Percentiles rank a stretch among this genome's conserved stretches.
Evolutionary conservation across 37 sponge, comb jelly and placozoan species (phyloP).

Genomic region (Crambe crambe): DNA sequence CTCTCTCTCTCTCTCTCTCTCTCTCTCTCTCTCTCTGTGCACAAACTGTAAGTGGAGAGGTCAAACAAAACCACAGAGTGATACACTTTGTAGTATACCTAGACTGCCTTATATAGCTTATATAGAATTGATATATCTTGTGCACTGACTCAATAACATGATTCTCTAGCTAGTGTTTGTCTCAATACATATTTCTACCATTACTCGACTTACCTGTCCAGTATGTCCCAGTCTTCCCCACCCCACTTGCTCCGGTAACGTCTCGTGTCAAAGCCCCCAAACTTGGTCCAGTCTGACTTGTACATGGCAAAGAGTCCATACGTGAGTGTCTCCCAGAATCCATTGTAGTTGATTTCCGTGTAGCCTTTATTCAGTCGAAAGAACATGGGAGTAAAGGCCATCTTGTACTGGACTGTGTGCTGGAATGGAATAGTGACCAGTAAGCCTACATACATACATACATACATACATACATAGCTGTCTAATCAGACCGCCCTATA

Average conservation of each 20-base stretch:
- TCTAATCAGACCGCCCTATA: too few relatives aligned
- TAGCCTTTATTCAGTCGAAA: conserved; percentile 59
- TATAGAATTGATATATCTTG: too few relatives aligned
- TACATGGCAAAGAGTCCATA: conserved; percentile 69
- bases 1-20: conserved; percentile 21
- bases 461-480: too few relatives aligned
- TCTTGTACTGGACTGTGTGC: conserved; percentile 66
- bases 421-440: conserved; percentile 13
- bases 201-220: conserved; percentile 63
- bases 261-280: conserved; percentile 55
- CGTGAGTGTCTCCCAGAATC: conserved; percentile 71
- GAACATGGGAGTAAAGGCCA: conserved; percentile 71
- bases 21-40: conserved; percentile 13
- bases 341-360: conserved; percentile 62
- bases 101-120: too few relatives aligned
- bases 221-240: conserved; percentile 83
- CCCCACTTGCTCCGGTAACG: conserved; percentile 72
- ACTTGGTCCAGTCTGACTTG: conserved; percentile 67
- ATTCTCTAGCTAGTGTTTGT: too few relatives aligned
- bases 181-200: too few relatives aligned
- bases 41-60: too few relatives aligned
- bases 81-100: too few relatives aligned
- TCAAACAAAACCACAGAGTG: too few relatives aligned
- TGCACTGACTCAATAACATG: too few relatives aligned
- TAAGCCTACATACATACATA: too few relatives aligned